Evolutionary conservation across 1,140 invertebrate genomes (phyloP).

Genomic region (Cydia pomonella): DNA sequence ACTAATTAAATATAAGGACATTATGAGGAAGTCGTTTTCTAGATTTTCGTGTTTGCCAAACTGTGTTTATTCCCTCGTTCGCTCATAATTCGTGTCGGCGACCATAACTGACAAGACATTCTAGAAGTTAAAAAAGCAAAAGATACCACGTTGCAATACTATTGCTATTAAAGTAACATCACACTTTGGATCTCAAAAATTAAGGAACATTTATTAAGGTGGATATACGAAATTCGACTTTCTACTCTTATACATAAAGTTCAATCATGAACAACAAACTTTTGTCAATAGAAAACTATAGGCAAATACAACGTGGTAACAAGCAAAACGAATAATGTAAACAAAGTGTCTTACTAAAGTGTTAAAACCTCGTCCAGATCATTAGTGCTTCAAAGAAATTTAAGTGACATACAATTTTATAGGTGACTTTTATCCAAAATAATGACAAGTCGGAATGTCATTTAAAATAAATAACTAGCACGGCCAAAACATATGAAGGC

Average conservation of each 20-base stretch:
- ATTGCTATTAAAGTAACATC: not conserved
- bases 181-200: not conserved
- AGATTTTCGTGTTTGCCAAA: too few relatives aligned
- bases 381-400: not conserved
- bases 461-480: constrained; percentile 38
- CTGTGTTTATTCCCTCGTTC: too few relatives aligned
- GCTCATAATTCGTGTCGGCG: not conserved
- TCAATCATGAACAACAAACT: not conserved
- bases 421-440: constrained; percentile 52
- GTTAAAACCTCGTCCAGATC: constrained; percentile 22
- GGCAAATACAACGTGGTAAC: constrained; percentile 14
- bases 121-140: constrained; percentile 31
- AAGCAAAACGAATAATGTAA: constrained; percentile 13
- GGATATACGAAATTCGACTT: not conserved
- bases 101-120: constrained; percentile 10
- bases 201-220: not conserved
- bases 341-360: constrained; percentile 5
- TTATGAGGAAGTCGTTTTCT: too few relatives aligned
- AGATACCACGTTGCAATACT: not conserved
- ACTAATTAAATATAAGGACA: too few relatives aligned
- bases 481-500: constrained; percentile 76
- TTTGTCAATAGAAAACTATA: not conserved
- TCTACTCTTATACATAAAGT: not conserved
- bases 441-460: constrained; percentile 43
- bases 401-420: constrained; percentile 51